Percentiles rank a stretch among this genome's conserved stretches.
phyloP scores from a whole-genome alignment of 2,113 vertebrate species.

The Rhabdomys dilectus region DNA sequence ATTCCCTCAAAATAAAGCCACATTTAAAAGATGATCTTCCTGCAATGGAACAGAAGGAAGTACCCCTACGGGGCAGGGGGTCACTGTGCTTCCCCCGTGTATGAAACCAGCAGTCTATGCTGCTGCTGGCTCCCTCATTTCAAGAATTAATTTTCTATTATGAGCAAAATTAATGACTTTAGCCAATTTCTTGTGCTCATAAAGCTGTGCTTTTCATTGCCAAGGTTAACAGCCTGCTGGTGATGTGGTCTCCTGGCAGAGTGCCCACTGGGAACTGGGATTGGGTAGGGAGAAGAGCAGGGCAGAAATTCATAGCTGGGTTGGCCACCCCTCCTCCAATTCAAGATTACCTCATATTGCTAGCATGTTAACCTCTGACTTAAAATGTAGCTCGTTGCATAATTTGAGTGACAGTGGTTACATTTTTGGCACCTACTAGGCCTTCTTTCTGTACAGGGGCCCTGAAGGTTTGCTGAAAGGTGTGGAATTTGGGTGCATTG shows the following conservation, averaged over 20 bases:
- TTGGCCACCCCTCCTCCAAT: no score
- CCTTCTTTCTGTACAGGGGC: fast-evolving
- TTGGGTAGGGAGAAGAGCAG: background rate
- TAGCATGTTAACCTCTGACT: background rate
- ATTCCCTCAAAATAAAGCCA: background rate
- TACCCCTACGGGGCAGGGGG: slow-evolving; percentile 53
- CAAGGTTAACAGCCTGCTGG: slow-evolving; percentile 75
- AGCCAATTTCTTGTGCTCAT: slow-evolving; percentile 79
- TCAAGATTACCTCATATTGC: background rate
- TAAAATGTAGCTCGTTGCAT: background rate
- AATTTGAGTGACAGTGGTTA: background rate
- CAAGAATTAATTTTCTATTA: slow-evolving; percentile 85
- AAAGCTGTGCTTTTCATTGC: slow-evolving; percentile 82
- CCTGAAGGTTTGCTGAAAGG: background rate
- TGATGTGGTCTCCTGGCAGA: slow-evolving; percentile 35
- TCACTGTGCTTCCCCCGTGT: slow-evolving; percentile 14
- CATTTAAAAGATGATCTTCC: slow-evolving; percentile 48
- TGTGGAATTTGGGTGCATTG: no score
- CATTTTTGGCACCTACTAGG: background rate
- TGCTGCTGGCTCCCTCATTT: slow-evolving; percentile 70
- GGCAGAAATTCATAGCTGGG: background rate
- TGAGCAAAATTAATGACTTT: slow-evolving; percentile 86
- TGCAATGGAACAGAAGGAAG: slow-evolving; percentile 44
- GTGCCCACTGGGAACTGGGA: background rate
- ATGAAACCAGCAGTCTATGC: slow-evolving; percentile 82